Base-by-base conservation (phyloP, 2,888 invertebrate genomes). In the Orthosia gracilis region DNA sequence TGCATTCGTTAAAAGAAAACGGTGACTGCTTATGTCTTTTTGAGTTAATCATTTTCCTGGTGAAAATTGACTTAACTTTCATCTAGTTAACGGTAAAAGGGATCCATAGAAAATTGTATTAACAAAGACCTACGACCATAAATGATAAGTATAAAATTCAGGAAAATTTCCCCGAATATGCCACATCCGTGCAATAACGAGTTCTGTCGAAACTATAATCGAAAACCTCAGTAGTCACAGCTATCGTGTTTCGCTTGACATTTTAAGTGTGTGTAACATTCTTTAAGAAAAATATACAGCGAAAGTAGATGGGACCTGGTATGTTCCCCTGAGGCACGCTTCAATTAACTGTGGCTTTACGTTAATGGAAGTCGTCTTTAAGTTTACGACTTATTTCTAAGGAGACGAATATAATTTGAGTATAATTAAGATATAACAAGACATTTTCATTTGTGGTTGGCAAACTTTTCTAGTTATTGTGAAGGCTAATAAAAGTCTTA, bases 171-270 rank as follows among this genome's bases (percentile, higher is more conserved):
- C 26, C 21, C 31, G 54, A 64, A 50, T 50, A 26, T 83, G 69
- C 26, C 69, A 64, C 62, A 47, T 64, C 58, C 50, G n/a, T 64
- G 55, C 63, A 63, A 69, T 73, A 83, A 80, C 74, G 52, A 83
- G 63, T 69, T 73, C 79, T 78, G 83, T 80, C 80, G 58, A 69
- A 82, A 73, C 59, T 78, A 40, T 69, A 83, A 83, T 73, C 50
- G 73, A 66, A 69, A 83, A 50, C 49, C 23, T 45, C 58, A 61
- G 50, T 57, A 78, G 64, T 69, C 61, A 59, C 63, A 23, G 23
- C 57, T 62, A 67, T 59, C 45, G 59, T 40, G 31, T 64, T 73
- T 59, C 40, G 23, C n/a, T 69, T 73, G 73, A 73, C 69, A 83
- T 63, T 71, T 79, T 77, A 65, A 80, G 40, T 55, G 58, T 59